Evolutionary conservation across 2,113 vertebrate genomes (phyloP).

Genomic region (Elgaria multicarinata): DNA sequence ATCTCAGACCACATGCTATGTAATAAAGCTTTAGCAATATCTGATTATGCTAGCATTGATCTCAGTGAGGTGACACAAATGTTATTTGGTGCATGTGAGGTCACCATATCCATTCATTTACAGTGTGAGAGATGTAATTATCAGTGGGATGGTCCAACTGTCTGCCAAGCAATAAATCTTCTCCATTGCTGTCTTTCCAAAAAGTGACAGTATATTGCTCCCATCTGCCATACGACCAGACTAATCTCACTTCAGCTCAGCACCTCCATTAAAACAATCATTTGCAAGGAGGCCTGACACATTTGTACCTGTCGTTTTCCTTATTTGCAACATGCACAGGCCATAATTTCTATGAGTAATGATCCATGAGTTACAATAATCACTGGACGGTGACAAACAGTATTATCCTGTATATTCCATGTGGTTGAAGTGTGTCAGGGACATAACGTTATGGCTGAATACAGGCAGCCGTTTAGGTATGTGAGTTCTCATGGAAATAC

Average conservation of each 20-base stretch:
- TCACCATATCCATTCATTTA: slow-evolving; percentile 44
- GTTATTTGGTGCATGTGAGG: slow-evolving; percentile 39
- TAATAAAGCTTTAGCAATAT: slow-evolving; percentile 48
- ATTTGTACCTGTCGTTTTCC: neutral
- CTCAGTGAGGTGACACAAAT: slow-evolving; percentile 43
- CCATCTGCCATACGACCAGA: slow-evolving; percentile 28
- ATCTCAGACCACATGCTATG: slow-evolving; percentile 33
- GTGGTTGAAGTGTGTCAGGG: slow-evolving; percentile 7
- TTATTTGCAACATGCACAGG: slow-evolving; percentile 33
- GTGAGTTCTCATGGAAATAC: neutral
- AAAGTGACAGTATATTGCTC: slow-evolving; percentile 31
- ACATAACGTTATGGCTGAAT: neutral
- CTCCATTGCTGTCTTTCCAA: slow-evolving; percentile 18
- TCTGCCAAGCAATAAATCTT: slow-evolving; percentile 37
- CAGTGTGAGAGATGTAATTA: slow-evolving; percentile 51
- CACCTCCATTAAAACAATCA: slow-evolving; percentile 32
- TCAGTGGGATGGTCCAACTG: slow-evolving; percentile 15
- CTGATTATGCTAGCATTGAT: slow-evolving; percentile 60
- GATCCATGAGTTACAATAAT: slow-evolving; percentile 42
- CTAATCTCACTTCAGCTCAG: slow-evolving; percentile 28
- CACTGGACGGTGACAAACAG: slow-evolving; percentile 1
- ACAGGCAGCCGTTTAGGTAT: too few relatives aligned
- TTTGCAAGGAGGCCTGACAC: slow-evolving; percentile 24
- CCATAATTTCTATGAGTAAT: slow-evolving; percentile 39
- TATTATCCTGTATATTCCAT: slow-evolving; percentile 3